Evolutionary conservation across 2,888 invertebrate species (phyloP), one percentile per base, ranked within the genome.

Genomic region (Leucania comma): DNA sequence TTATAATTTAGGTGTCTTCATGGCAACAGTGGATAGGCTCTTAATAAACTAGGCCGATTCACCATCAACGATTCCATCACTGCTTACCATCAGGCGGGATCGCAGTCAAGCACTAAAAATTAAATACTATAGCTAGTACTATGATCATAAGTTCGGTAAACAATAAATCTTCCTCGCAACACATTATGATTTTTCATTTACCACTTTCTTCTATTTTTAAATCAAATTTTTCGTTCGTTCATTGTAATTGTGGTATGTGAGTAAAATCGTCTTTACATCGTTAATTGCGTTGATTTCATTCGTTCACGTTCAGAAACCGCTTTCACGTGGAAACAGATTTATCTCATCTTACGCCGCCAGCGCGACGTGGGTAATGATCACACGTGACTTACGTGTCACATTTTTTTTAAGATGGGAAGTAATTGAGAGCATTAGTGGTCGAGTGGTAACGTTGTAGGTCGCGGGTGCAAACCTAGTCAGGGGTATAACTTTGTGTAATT

Each of bases 251-350:
- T 56, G n/a, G 12, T 22, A 0, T 22, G 8, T 8, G 22, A n/a
- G 8, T 14, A 35, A 14, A 35, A 57, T 35, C 22, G 22, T 35
- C 8, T 50, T 42, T n/a, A 59, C 17, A 17, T 60, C 5, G 24
- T 42, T 20, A 75, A 69, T 74, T 75, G 38, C 69, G 32, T 38
- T 74, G 9, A 70, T 76, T 75, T 62, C 12, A 8, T 14, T 53
- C 24, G 0, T 32, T 48, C 61, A 68, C 57, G 50, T 62, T 35
- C 29, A 32, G 24, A 32, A 58, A 51, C 12, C 26, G 9, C 14
- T 17, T 62, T 75, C 58, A 53, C 14, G 22, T 75, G 48, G 38
- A 26, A 76, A 70, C 24, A 57, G 26, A 75, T 59, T 62, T 76
- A 54, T 74, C 26, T 46, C 26, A 61, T 56, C 56, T 60, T 26